Percentiles rank a stretch among this genome's conserved stretches.
phyloP scores from a whole-genome alignment of 1,140 invertebrate species.

The Euwallacea similis region DNA sequence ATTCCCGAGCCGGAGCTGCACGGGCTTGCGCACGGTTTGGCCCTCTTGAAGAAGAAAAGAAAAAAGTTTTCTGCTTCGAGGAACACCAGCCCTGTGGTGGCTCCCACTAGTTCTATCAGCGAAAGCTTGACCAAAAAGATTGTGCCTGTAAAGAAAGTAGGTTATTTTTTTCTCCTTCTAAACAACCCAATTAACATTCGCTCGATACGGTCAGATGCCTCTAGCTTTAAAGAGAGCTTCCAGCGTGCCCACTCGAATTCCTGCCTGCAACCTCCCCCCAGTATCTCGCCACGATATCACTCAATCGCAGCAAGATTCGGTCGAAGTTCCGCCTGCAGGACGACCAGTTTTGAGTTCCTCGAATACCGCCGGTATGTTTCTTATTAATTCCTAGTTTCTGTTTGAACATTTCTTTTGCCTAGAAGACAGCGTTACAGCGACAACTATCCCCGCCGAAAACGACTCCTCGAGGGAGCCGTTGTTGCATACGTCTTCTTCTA shows the following conservation, averaged over 20 bases:
- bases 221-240: constrained; percentile 62
- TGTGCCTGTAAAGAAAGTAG: constrained; percentile 48
- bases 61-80: constrained; percentile 79
- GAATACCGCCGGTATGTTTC: constrained; percentile 2
- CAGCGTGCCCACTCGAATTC: constrained; percentile 61
- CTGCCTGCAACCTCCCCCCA: constrained; percentile 53
- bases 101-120: constrained; percentile 48
- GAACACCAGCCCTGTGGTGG: constrained; percentile 63
- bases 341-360: constrained; percentile 23
- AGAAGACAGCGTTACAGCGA: constrained; percentile 52
- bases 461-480: constrained; percentile 52
- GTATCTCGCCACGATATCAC: constrained; percentile 54
- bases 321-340: constrained; percentile 47
- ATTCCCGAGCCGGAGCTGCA: constrained; percentile 44
- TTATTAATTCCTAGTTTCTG: neutral
- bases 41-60: constrained; percentile 71
- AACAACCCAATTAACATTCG: neutral
- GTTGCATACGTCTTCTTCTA: constrained; percentile 51
- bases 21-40: constrained; percentile 60
- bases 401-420: neutral
- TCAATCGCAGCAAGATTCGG: constrained; percentile 57
- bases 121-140: constrained; percentile 38
- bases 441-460: constrained; percentile 27
- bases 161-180: neutral
- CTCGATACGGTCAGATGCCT: constrained; percentile 36